phyloP scores from a whole-genome alignment of 2,888 invertebrate genomes.

The Ornithoptera alexandrae region DNA sequence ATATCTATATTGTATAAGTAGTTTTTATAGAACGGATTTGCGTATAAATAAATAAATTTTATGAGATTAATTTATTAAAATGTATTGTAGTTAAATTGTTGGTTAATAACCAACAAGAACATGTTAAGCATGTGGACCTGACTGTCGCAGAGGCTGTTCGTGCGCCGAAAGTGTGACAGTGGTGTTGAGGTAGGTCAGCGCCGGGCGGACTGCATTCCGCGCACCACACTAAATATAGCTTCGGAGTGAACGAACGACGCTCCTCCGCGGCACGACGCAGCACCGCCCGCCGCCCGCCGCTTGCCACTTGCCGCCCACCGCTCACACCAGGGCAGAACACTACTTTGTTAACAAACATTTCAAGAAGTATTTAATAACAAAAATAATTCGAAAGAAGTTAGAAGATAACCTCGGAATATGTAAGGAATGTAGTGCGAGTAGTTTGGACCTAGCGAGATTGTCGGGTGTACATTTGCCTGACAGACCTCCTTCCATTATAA shows the following conservation, averaged over 20 bases:
- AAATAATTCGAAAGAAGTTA: background rate
- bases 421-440: too few relatives aligned
- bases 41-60: too few relatives aligned
- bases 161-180: slow-evolving; percentile 68
- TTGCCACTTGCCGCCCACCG: background rate
- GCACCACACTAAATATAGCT: slow-evolving; percentile 72
- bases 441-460: too few relatives aligned
- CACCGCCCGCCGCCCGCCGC: slow-evolving; percentile 1
- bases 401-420: background rate
- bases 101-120: background rate
- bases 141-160: slow-evolving; percentile 50
- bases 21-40: too few relatives aligned
- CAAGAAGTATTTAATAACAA: background rate
- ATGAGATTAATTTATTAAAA: too few relatives aligned
- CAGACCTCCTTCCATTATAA: too few relatives aligned
- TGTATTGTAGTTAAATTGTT: background rate
- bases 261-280: slow-evolving; percentile 34
- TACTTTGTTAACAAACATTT: background rate
- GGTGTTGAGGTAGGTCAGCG: slow-evolving; percentile 55
- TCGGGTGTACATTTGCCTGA: too few relatives aligned
- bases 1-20: too few relatives aligned
- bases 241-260: slow-evolving; percentile 70
- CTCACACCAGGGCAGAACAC: slow-evolving; percentile 10
- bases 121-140: background rate
- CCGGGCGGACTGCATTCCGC: slow-evolving; percentile 59